Conservation (phyloP, 2,888 invertebrate genomes). For the Rhodophaea formosa region DNA sequence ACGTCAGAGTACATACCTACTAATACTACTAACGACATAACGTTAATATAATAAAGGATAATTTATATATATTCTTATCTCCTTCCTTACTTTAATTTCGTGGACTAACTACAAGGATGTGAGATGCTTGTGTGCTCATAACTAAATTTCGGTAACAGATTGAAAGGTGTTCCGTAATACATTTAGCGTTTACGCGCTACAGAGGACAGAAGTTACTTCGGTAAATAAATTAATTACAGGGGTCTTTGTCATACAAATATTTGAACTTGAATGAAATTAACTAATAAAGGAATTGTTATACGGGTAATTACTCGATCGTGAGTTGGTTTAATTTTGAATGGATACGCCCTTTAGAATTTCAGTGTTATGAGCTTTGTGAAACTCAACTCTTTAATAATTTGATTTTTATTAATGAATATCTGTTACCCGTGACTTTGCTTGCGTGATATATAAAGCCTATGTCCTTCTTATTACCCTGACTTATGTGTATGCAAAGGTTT, state of each 20-base stretch:
- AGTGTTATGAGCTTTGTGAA: too few relatives aligned
- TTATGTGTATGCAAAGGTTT: too few relatives aligned
- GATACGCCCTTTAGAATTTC: background rate
- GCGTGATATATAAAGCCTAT: too few relatives aligned
- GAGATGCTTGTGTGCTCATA: background rate
- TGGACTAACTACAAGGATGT: background rate
- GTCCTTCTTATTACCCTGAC: too few relatives aligned
- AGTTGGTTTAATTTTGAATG: background rate
- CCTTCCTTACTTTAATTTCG: background rate
- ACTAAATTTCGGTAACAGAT: slow-evolving; percentile 4
- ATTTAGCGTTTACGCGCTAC: background rate
- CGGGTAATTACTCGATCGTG: background rate
- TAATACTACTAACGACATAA: too few relatives aligned
- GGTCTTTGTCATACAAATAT: slow-evolving; percentile 16
- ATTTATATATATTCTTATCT: too few relatives aligned
- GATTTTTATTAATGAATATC: too few relatives aligned
- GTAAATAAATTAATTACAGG: slow-evolving; percentile 11
- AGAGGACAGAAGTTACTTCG: slow-evolving; percentile 10
- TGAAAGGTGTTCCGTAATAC: slow-evolving; percentile 17
- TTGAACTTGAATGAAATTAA: slow-evolving; percentile 10
- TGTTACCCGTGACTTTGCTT: too few relatives aligned
- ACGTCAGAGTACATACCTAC: too few relatives aligned
- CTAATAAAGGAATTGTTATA: slow-evolving; percentile 4
- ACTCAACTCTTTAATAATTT: too few relatives aligned
- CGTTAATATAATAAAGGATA: too few relatives aligned